These are phyloP conservation scores for Cyrtonyx montezumae DNA, from an alignment of 2,113 vertebrate genomes.

Conservation along the genomic window DNA sequence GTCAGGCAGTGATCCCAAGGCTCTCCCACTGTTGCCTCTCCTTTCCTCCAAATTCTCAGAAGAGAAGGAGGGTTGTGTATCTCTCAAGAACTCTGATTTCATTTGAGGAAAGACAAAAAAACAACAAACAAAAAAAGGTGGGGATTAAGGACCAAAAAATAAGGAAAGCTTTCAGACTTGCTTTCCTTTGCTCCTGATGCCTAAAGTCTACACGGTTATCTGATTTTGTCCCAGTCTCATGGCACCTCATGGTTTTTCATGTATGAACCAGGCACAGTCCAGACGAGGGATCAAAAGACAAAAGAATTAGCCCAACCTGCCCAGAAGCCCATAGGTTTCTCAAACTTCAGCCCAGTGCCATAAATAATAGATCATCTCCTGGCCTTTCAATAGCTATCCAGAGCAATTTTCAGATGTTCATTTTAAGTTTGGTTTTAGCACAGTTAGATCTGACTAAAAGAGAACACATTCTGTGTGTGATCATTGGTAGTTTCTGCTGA, in stretches of 20 bases:
- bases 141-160: neutral
- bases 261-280: neutral
- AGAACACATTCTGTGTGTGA: neutral
- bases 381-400: neutral
- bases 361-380: neutral
- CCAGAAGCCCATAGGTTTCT: rapidly evolving
- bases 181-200: neutral
- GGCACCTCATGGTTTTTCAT: neutral
- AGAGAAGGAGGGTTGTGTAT: neutral
- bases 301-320: neutral
- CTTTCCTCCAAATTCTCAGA: neutral
- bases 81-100: neutral
- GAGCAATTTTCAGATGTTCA: rapidly evolving
- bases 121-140: neutral
- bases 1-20: neutral
- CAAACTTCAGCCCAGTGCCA: neutral
- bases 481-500: neutral
- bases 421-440: neutral
- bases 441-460: neutral
- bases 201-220: neutral
- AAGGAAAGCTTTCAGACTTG: neutral
- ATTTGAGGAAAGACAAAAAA: neutral
- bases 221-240: neutral
- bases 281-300: rapidly evolving
- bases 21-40: neutral